Base-by-base conservation (phyloP, 2,888 invertebrate genomes). In the Drosophila algonquin region DNA sequence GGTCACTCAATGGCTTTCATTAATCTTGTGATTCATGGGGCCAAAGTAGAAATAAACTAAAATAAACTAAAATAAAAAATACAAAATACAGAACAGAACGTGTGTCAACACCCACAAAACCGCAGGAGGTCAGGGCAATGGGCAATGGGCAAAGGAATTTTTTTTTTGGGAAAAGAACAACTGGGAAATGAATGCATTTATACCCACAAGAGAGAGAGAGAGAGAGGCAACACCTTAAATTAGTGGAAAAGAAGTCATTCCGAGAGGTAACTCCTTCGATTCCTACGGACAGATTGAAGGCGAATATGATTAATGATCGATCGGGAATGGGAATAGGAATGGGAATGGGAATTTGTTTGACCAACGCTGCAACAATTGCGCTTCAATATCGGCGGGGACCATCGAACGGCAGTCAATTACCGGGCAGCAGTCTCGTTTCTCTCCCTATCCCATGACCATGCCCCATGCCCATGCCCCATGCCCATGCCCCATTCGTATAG, bases 91-190 rank as follows among this genome's bases (percentile, higher is more conserved):
- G 21, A 21, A 21, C 21, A 45, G 55, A 51, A 40, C 56, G 51
- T 46, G 77, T 87, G 90, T 90, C 90, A 90, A 90, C 90, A 90
- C 90, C 90, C 90, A 89, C 89, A 80, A 89, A 87, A 87, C 84
- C 64, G 64, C 86, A 77, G 87, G 89, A 69, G 84, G 88, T 80
- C 47, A 24, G 63, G 56, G 62, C 40, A 32, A 35, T 35, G 63
- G 56, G 62, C 40, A 32, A 35, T 35, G 21, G 21, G 46, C 58
- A n/a, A 44, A 27, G 12, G 60, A 57, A 62, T 75, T 62, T 63
- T 59, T 52, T 27, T 7, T 21, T 21, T 21, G 21, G 8, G 30
- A 27, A 44, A 60, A 50, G 69, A 64, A 52, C 54, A 50, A 52
- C 12, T 60, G 40, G 30, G 45, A 65, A 75, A 75, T 81, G 69